These are phyloP conservation scores for Drosophila triauraria DNA, from an alignment of 1,140 invertebrate genomes.

Conservation along the genomic window DNA sequence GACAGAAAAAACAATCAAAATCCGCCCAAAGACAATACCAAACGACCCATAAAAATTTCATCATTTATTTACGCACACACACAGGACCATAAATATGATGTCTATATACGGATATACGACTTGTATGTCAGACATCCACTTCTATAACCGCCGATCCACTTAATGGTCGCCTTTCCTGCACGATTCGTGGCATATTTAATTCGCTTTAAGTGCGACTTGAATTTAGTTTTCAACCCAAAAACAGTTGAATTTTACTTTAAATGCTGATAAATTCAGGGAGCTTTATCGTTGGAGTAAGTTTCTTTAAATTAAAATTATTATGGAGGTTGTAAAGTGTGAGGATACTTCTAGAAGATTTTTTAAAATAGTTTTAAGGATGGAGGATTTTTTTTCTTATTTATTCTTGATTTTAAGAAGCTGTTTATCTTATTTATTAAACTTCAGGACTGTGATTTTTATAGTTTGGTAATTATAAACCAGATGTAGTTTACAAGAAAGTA, in stretches of 20 bases:
- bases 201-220: not conserved
- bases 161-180: slow-evolving; percentile 16
- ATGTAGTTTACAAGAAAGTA: too few species aligned
- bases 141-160: slow-evolving; percentile 12
- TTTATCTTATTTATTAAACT: too few species aligned
- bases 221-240: not conserved
- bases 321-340: not conserved
- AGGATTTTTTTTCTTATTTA: too few species aligned
- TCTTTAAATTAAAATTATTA: not conserved
- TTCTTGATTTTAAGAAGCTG: too few species aligned
- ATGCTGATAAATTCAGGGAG: not conserved
- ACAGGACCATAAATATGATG: slow-evolving; percentile 43
- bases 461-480: too few species aligned
- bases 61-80: slow-evolving; percentile 53
- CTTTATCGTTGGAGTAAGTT: not conserved
- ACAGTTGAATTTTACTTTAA: not conserved
- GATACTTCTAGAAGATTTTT: too few species aligned
- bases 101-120: slow-evolving; percentile 25
- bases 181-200: slow-evolving; percentile 46
- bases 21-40: slow-evolving; percentile 44
- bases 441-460: too few species aligned
- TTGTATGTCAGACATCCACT: slow-evolving; percentile 3
- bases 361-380: too few species aligned
- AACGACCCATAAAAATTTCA: slow-evolving; percentile 57
- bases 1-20: slow-evolving; percentile 65